These are phyloP conservation scores for Gobiocypris rarus DNA, from an alignment of 2,113 vertebrate genomes.

Conservation along the genomic window DNA sequence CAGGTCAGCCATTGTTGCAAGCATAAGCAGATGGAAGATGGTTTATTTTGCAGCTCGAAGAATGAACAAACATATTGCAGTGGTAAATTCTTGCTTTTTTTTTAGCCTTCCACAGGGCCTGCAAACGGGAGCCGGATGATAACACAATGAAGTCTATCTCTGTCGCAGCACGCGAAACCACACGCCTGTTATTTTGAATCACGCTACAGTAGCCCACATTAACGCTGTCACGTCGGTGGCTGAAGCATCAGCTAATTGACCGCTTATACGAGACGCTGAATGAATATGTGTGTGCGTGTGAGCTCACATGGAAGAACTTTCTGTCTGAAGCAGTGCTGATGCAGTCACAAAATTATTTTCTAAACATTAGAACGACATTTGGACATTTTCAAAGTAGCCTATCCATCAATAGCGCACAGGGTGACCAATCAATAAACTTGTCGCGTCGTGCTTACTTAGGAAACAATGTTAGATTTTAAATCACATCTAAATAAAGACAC, in stretches of 20 bases:
- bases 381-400: not conserved
- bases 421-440: not conserved
- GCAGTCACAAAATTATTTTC: not conserved
- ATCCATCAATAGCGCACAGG: not conserved
- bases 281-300: not conserved
- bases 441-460: not conserved
- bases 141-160: slow-evolving; percentile 24
- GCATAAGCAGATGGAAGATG: slow-evolving; percentile 25
- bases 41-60: slow-evolving; percentile 2
- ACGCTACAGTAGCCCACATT: not conserved
- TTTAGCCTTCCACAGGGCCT: not conserved
- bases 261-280: not conserved
- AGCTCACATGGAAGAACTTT: not conserved
- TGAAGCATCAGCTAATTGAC: slow-evolving; percentile 24
- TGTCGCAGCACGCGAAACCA: not conserved
- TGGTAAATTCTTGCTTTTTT: not conserved
- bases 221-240: not conserved
- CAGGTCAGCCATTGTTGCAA: slow-evolving; percentile 30
- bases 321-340: not conserved
- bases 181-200: slow-evolving; percentile 7
- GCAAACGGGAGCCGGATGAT: slow-evolving; percentile 1
- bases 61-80: slow-evolving; percentile 11
- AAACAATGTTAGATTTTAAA: too few relatives aligned
- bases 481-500: slow-evolving; percentile 12
- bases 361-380: not conserved